Conservation (phyloP, 2,113 vertebrate species). For the Tachysurus fulvidraco region DNA sequence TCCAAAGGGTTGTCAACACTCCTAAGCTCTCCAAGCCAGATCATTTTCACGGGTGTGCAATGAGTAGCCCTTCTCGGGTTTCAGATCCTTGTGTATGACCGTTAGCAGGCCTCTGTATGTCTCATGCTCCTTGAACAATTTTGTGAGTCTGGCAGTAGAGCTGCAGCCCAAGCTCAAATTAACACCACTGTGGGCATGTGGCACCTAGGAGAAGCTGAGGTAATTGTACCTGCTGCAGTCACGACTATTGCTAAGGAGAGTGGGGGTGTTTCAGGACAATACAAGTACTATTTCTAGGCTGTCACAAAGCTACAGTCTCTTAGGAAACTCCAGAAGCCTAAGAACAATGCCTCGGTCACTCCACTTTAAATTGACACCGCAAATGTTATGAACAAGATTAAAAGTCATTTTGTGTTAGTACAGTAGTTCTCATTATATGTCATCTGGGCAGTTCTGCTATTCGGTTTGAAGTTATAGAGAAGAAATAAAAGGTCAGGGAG, state of each 20-base stretch:
- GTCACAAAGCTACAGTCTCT: conserved; percentile 58
- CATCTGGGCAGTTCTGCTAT: neutral
- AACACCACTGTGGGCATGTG: conserved; percentile 40
- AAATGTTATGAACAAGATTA: conserved; percentile 6
- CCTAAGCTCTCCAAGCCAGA: conserved; percentile 27
- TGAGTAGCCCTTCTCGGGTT: conserved; percentile 44
- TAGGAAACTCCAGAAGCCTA: conserved; percentile 50
- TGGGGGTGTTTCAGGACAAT: conserved; percentile 45
- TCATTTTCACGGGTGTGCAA: conserved; percentile 47
- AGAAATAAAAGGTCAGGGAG: neutral
- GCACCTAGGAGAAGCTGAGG: conserved; percentile 38
- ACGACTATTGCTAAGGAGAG: conserved; percentile 35
- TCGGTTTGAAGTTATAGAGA: neutral
- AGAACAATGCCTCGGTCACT: conserved; percentile 23
- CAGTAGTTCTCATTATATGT: conserved; percentile 3
- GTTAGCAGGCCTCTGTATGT: conserved; percentile 14
- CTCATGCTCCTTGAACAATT: conserved; percentile 30
- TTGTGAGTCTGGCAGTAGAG: conserved; percentile 23
- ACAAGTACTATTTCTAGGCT: conserved; percentile 67
- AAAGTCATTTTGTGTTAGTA: neutral
- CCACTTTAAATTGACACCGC: conserved; percentile 6
- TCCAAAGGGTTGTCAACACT: conserved; percentile 39
- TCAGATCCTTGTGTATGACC: conserved; percentile 35
- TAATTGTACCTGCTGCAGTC: conserved; percentile 51
- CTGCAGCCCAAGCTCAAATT: conserved; percentile 33